Evolutionary conservation across 2,888 invertebrate species (phyloP).

Genomic region (Cephus pygmeus): DNA sequence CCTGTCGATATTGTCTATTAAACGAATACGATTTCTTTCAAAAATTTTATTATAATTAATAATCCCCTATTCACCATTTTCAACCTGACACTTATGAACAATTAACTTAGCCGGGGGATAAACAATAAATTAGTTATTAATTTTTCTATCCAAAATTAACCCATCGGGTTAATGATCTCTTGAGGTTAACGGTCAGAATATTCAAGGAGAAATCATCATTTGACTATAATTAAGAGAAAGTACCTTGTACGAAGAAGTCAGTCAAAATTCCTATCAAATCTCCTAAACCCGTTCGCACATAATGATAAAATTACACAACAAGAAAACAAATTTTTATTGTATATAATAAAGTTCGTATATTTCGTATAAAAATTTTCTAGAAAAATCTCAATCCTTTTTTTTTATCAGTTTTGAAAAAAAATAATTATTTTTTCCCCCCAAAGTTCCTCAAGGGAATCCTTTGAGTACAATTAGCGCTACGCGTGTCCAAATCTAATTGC

Average conservation of each 20-base stretch:
- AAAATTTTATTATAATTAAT: too few relatives aligned
- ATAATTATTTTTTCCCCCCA: too few relatives aligned
- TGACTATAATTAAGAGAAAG: background rate
- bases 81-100: background rate
- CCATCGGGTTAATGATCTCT: background rate
- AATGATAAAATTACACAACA: background rate
- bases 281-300: background rate
- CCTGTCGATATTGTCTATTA: background rate
- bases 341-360: background rate
- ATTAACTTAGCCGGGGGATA: background rate
- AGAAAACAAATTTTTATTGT: background rate
- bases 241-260: background rate
- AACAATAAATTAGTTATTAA: background rate
- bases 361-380: background rate
- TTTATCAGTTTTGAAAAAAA: background rate
- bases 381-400: background rate
- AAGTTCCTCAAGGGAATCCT: background rate
- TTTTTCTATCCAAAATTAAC: background rate
- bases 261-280: background rate
- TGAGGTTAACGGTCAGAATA: background rate
- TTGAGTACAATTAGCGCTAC: background rate
- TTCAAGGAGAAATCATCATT: background rate
- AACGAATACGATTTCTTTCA: too few relatives aligned
- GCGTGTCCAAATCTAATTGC: conserved; percentile 29
- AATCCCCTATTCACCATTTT: background rate